These are phyloP conservation scores for Corythornis madagascariensis DNA, from an alignment of 2,113 vertebrate species.

Conservation along the genomic window DNA sequence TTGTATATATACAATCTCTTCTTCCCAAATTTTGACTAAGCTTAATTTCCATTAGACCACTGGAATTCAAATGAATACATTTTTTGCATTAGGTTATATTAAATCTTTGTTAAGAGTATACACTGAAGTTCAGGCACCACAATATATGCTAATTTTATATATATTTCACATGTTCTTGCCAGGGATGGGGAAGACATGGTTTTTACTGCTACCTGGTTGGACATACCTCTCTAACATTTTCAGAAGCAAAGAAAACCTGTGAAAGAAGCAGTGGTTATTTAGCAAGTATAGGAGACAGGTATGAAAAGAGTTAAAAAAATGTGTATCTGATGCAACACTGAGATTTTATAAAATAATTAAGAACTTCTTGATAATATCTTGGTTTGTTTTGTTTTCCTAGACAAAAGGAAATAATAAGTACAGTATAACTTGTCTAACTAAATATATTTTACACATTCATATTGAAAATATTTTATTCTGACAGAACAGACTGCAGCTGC, in stretches of 20 bases:
- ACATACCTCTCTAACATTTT: slow-evolving; percentile 76
- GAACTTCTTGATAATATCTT: neutral
- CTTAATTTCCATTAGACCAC: neutral
- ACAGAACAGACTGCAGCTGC: neutral
- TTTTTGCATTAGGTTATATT: neutral
- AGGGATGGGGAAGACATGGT: slow-evolving; percentile 85
- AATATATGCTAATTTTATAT: neutral
- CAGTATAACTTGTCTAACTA: neutral
- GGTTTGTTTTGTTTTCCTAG: neutral
- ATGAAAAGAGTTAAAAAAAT: neutral
- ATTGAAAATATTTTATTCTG: neutral
- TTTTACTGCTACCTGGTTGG: slow-evolving; percentile 87
- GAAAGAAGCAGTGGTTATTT: slow-evolving; percentile 69
- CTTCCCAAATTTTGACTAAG: neutral
- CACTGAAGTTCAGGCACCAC: neutral
- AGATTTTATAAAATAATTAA: neutral
- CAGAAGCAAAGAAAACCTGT: slow-evolving; percentile 84
- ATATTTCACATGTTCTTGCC: neutral
- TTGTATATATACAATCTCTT: neutral
- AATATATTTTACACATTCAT: neutral
- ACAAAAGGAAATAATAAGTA: neutral
- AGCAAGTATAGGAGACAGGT: slow-evolving; percentile 84
- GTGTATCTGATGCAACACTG: neutral
- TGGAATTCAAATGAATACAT: neutral
- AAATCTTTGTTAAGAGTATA: neutral